Conservation (phyloP, 2,888 invertebrate genomes). For the Lycocerus yunnanus region DNA sequence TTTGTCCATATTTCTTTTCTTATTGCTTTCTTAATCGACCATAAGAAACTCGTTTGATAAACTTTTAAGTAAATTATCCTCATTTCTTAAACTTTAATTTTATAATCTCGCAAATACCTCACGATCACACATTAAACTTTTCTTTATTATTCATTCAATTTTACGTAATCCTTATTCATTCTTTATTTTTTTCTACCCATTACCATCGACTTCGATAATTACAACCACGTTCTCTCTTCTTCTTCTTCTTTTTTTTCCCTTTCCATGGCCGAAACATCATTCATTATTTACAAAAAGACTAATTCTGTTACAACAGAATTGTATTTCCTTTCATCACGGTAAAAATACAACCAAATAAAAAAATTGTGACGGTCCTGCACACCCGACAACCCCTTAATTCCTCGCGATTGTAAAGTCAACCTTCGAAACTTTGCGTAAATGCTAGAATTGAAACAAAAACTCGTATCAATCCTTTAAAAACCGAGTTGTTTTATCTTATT, state of each 20-base stretch:
- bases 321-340: no score
- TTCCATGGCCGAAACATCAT: neutral
- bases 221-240: neutral
- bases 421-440: no score
- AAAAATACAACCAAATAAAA: no score
- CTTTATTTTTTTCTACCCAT: neutral
- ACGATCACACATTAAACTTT: neutral
- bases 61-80: neutral
- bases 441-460: no score
- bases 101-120: neutral
- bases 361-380: no score
- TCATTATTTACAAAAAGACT: neutral
- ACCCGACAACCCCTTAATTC: no score
- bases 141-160: neutral
- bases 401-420: no score
- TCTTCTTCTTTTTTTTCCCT: no score
- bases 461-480: no score
- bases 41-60: neutral
- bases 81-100: neutral
- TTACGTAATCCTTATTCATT: neutral
- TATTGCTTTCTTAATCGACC: slow-evolving; percentile 6
- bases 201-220: neutral
- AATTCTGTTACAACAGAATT: no score
- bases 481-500: no score
- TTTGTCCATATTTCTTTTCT: neutral